Evolutionary conservation across 1,140 invertebrate species (phyloP).

Genomic region (Nasonia giraulti): DNA sequence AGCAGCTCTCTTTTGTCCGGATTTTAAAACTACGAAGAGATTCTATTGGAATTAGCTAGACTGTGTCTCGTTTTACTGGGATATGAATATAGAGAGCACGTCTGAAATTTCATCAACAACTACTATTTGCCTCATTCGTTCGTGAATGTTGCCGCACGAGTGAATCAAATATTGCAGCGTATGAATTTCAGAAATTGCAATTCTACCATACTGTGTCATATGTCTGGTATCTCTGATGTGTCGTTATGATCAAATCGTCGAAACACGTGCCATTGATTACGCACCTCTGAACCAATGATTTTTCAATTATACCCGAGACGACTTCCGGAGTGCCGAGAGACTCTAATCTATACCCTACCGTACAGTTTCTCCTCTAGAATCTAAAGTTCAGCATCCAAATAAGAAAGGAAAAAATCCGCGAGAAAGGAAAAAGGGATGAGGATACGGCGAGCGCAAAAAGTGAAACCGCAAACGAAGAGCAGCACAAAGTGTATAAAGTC

Average conservation of each 20-base stretch:
- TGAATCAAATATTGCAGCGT: not conserved
- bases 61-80: too few relatives aligned
- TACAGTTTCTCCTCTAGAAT: not conserved
- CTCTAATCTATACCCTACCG: not conserved
- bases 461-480: conserved; percentile 1
- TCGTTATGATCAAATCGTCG: not conserved
- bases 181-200: not conserved
- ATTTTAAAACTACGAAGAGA: not conserved
- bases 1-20: too few relatives aligned
- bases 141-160: not conserved
- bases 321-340: not conserved
- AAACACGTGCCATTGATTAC: not conserved
- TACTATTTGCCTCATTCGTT: not conserved
- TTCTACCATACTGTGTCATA: not conserved
- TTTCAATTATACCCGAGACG: not conserved
- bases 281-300: not conserved
- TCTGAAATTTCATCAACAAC: not conserved
- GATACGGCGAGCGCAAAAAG: not conserved
- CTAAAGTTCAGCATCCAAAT: not conserved
- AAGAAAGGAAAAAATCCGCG: not conserved
- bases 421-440: not conserved
- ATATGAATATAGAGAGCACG: not conserved
- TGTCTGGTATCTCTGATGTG: not conserved
- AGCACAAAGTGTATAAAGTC: not conserved
- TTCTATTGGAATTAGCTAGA: too few relatives aligned